Conservation (phyloP, 2,113 vertebrate genomes). For the Notothenia coriiceps region DNA sequence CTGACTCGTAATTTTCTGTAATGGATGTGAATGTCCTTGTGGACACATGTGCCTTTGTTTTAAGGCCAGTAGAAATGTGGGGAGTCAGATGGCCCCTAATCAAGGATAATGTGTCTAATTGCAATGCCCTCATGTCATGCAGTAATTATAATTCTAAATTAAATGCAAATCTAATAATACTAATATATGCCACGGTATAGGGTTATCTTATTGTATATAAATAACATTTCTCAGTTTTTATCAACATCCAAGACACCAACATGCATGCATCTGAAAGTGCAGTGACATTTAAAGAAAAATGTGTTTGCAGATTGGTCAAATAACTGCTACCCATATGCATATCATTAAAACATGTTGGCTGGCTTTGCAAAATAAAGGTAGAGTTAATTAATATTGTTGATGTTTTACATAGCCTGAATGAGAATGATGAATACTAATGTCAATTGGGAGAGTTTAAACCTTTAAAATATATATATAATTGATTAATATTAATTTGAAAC, state of each 20-base stretch:
- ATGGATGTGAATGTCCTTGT: constrained; percentile 60
- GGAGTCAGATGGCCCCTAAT: constrained; percentile 41
- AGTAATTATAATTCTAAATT: constrained; percentile 1
- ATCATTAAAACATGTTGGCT: background rate
- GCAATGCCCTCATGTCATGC: background rate
- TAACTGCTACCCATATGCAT: background rate
- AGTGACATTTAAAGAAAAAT: background rate
- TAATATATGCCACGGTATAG: background rate
- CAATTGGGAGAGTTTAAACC: background rate
- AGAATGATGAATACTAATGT: background rate
- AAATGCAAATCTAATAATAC: constrained; percentile 18
- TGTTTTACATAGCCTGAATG: background rate
- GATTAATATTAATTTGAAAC: background rate
- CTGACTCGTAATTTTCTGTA: constrained; percentile 64
- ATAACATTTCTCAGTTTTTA: background rate
- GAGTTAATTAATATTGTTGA: background rate
- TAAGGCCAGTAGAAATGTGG: constrained; percentile 1
- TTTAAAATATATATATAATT: background rate
- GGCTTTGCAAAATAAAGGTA: background rate
- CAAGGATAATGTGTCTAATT: constrained; percentile 36
- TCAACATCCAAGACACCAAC: background rate
- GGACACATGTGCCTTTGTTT: constrained; percentile 40
- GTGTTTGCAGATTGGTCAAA: background rate
- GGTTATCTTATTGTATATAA: background rate
- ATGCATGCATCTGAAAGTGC: background rate